Base-by-base conservation (phyloP, 2,888 invertebrate genomes). In the Trichacis sp. region DNA sequence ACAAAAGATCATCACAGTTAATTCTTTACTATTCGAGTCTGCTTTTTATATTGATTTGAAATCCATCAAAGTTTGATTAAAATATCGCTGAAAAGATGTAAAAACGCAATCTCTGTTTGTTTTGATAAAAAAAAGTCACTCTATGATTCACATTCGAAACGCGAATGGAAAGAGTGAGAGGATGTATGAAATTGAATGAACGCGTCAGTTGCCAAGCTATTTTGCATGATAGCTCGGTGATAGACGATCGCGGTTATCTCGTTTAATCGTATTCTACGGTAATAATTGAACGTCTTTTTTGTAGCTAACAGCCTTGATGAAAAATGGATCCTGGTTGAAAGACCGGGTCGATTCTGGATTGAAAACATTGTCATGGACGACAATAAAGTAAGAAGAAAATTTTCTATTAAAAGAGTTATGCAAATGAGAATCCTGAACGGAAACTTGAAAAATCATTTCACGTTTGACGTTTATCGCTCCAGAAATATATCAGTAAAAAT, bases 351-450 rank as follows among this genome's bases (percentile, higher is more conserved):
- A 97, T 84, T 95, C 96, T 97, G 96, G 96, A 96, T 97, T 70
- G 96, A 97, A 85, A 97, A 96, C 81, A 93, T 97, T 40, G 96
- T 96, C 51, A 90, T 96, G 91, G 96, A 97, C 77, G 97, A 96
- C 79, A 96, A 96, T 80, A 96, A 96, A 85, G 90, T 96, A n/a
- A 47, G 58, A 15, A 17, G 51, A 59, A 38, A 40, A 48, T 18
- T 53, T n/a, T 56, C 15, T 51, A 29, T 24, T 30, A 43, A 48
- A 49, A 8, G 29, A 8, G 15, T 30, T 51, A 12, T 24, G 38
- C 14, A 45, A 45, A 45, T 45, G 45, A 18, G 17, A 15, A 42
- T 18, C 4, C 45, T 9, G 33, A 45, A 19, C n/a, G 45, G n/a
- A 45, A 14, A 45, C 11, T 45, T 12, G 8, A 15, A 45, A 18